Evolutionary conservation across 2,113 vertebrate species (phyloP), one percentile per base, ranked within the genome.

Genomic region (Elachura formosa): DNA sequence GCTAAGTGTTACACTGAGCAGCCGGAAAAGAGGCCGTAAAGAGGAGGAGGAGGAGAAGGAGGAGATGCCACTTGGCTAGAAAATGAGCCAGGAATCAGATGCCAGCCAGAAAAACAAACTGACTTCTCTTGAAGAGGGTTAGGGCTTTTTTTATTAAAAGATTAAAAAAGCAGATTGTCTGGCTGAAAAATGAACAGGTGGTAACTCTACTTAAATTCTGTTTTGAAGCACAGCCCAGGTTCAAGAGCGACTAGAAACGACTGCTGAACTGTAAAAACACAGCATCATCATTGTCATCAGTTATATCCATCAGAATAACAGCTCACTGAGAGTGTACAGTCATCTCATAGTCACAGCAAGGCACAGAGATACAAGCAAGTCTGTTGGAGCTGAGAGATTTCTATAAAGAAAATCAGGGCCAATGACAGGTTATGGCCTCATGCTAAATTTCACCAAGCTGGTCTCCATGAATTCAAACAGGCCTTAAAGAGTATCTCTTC

Each of bases 131-230:
- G 66, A 91, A 80, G 40, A 72, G 23, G 8, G 5, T 1, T 49
- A 19, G 28, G 40, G 8, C 1, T 3, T 43, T 64, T 78, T 66
- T 94, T 11, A 93, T 79, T 91, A 75, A 82, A 87, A 87, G 36
- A 88, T 87, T 86, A 5, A 43, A 94, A 92, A 96, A 83, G 34
- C 85, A 96, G 90, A 92, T 90, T 96, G 90, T 41, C 94, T 95
- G 83, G 54, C 85, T 95, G 93, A 92, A 93, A 95, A 93, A 92
- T 66, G 77, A 97, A 92, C 90, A 96, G 92, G 90, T 94, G 88
- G 88, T 67, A 55, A 84, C 62, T 92, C 31, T 58, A 79, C 84
- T 95, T 97, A 86, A 91, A 93, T 83, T 62, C 52, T 69, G 23
- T 48, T 94, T 86, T 93, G 69, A 94, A 89, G 78, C 54, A 90